A percentile compares a stretch with the other conserved stretches of the same genome.
Conservation (phyloP, 2,797 vertebrate species). For the Crenuchus spilurus region DNA sequence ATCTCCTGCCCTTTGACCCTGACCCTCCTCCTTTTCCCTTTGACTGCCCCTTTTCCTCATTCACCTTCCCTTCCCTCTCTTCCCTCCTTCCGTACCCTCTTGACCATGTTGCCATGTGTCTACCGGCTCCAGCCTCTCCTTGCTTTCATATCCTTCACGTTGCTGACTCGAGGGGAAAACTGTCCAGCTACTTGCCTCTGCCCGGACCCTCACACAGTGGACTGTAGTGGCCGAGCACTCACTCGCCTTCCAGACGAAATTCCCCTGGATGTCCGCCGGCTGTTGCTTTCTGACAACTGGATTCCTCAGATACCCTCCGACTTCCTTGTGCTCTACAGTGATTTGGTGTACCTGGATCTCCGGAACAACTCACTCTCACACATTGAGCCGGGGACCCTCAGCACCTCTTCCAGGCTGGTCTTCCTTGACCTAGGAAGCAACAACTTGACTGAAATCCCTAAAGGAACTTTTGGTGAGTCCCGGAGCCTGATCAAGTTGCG, state of each 20-base stretch:
- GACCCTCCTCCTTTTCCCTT: slow-evolving; percentile 67
- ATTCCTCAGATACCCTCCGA: slow-evolving; percentile 90
- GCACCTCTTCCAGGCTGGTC: slow-evolving; percentile 91
- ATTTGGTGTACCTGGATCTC: slow-evolving; percentile 95
- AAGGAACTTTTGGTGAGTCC: slow-evolving; percentile 89
- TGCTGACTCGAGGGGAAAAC: slow-evolving; percentile 78
- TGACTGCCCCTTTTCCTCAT: slow-evolving; percentile 52
- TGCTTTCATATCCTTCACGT: slow-evolving; percentile 79
- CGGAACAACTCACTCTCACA: slow-evolving; percentile 92
- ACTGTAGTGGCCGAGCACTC: slow-evolving; percentile 92
- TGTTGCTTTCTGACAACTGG: slow-evolving; percentile 92
- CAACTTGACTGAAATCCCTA: slow-evolving; percentile 91
- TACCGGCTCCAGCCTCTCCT: slow-evolving; percentile 82
- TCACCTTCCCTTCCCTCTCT: slow-evolving; percentile 63
- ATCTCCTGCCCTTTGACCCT: slow-evolving; percentile 66
- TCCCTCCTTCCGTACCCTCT: slow-evolving; percentile 65
- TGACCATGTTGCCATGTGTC: slow-evolving; percentile 91
- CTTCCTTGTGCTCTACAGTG: slow-evolving; percentile 94
- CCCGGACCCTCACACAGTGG: slow-evolving; percentile 93
- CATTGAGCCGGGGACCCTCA: slow-evolving; percentile 91
- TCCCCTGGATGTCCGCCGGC: slow-evolving; percentile 91
- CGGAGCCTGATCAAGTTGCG: slow-evolving; percentile 90
- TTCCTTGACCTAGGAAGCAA: slow-evolving; percentile 96
- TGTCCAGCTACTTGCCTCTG: slow-evolving; percentile 91
- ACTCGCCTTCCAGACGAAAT: slow-evolving; percentile 89